Evolutionary conservation across 2,113 vertebrate genomes (phyloP).

Genomic region (Brachyistius frenatus): DNA sequence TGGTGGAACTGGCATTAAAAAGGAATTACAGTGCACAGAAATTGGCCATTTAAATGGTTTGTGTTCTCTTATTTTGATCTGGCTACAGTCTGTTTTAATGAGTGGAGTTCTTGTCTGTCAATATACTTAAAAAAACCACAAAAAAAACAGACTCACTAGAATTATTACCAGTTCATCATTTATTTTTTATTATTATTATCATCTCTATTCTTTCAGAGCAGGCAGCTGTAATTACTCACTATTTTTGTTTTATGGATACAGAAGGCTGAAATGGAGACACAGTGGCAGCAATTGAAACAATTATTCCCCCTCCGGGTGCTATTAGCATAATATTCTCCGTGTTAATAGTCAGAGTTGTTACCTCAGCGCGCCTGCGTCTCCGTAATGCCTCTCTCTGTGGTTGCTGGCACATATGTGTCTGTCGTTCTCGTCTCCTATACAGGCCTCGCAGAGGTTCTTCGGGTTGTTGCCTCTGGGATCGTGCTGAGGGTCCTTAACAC

Average conservation of each 20-base stretch:
- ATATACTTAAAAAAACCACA: background rate
- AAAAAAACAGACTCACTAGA: background rate
- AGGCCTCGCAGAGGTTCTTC: slow-evolving; percentile 87
- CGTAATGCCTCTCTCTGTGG: slow-evolving; percentile 83
- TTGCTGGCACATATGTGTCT: slow-evolving; percentile 85
- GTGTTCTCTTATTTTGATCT: background rate
- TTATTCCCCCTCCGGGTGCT: slow-evolving; percentile 9
- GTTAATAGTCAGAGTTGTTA: slow-evolving; percentile 44
- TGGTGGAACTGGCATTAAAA: slow-evolving; percentile 5
- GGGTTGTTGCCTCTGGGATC: slow-evolving; percentile 87
- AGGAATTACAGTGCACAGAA: background rate
- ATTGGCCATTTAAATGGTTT: background rate
- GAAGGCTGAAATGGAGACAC: background rate
- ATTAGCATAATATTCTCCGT: slow-evolving; percentile 13
- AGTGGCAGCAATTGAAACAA: background rate
- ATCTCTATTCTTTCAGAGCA: slow-evolving; percentile 5
- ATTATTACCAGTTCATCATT: background rate
- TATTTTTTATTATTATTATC: slow-evolving; percentile 4
- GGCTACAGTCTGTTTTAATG: background rate
- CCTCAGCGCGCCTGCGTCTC: slow-evolving; percentile 86
- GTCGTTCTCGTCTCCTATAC: slow-evolving; percentile 87
- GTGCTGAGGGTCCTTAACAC: slow-evolving; percentile 81
- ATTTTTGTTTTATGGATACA: slow-evolving; percentile 13
- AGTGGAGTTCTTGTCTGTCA: background rate
- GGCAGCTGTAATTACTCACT: slow-evolving; percentile 5